These are phyloP conservation scores for Medauroidea extradentata DNA, from an alignment of 1,140 invertebrate genomes.

Conservation along the genomic window DNA sequence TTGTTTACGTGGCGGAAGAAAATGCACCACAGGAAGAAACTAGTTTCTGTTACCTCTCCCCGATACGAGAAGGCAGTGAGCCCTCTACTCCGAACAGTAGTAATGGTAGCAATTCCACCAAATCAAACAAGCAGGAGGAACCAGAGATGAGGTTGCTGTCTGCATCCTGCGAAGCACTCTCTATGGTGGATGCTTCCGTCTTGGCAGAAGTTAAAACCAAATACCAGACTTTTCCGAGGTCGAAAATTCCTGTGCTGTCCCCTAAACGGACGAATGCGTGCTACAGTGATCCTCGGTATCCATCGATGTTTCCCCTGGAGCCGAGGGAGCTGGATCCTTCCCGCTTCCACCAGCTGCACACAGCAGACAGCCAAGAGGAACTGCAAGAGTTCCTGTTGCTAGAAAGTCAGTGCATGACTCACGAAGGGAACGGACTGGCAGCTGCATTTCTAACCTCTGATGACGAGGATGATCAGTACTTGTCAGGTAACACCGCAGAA, in stretches of 20 bases:
- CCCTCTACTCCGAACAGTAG: slow-evolving; percentile 44
- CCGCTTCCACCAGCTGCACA: slow-evolving; percentile 53
- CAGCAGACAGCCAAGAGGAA: slow-evolving; percentile 58
- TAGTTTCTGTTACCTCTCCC: slow-evolving; percentile 45
- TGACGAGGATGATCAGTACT: background rate
- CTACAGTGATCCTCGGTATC: slow-evolving; percentile 37
- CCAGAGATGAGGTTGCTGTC: slow-evolving; percentile 12
- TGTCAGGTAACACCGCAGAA: slow-evolving; percentile 4
- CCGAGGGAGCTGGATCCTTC: slow-evolving; percentile 55
- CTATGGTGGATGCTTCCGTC: background rate
- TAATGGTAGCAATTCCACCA: slow-evolving; percentile 28
- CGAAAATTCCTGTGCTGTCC: slow-evolving; percentile 37
- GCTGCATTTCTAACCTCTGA: slow-evolving; percentile 38
- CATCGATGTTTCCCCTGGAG: slow-evolving; percentile 50
- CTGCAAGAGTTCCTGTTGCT: slow-evolving; percentile 60
- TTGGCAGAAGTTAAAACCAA: slow-evolving; percentile 24
- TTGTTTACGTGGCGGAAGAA: slow-evolving; percentile 4
- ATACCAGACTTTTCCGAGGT: slow-evolving; percentile 52
- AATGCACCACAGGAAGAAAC: background rate
- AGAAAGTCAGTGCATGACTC: slow-evolving; percentile 57
- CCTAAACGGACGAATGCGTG: slow-evolving; percentile 19
- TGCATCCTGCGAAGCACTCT: slow-evolving; percentile 25
- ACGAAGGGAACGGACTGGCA: slow-evolving; percentile 46
- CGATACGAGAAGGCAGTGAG: slow-evolving; percentile 57
- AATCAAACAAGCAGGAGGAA: background rate